Conservation (phyloP, 2,797 vertebrate species). For the Amblyopsis hoosieri region DNA sequence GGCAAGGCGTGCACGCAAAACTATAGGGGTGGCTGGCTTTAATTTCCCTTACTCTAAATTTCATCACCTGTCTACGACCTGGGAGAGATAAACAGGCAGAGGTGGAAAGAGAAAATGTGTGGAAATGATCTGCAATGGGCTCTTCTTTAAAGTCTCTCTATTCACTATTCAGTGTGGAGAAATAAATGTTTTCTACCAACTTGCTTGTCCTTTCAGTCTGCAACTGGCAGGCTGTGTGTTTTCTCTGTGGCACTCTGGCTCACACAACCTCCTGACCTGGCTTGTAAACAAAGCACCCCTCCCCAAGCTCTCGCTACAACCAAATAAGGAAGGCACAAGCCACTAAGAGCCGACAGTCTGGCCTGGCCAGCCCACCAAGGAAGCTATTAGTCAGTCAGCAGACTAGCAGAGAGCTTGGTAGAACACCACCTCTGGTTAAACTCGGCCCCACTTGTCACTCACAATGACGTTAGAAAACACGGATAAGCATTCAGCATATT, state of each 20-base stretch:
- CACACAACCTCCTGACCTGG: slow-evolving; percentile 55
- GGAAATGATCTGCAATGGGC: slow-evolving; percentile 53
- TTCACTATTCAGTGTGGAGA: slow-evolving; percentile 17
- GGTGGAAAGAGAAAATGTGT: slow-evolving; percentile 30
- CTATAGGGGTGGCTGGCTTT: slow-evolving; percentile 72
- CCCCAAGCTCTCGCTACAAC: slow-evolving; percentile 29
- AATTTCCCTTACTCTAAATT: slow-evolving; percentile 69
- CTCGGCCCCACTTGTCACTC: slow-evolving; percentile 31
- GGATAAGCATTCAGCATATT: no score
- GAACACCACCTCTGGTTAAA: slow-evolving; percentile 75
- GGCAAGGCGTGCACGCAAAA: slow-evolving; percentile 63
- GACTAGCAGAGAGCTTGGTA: slow-evolving; percentile 57
- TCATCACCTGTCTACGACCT: slow-evolving; percentile 51
- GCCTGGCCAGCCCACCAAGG: slow-evolving; percentile 62
- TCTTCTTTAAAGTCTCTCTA: slow-evolving; percentile 2
- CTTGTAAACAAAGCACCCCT: slow-evolving; percentile 62
- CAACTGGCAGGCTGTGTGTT: slow-evolving; percentile 52
- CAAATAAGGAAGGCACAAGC: slow-evolving; percentile 66
- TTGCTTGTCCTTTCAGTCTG: slow-evolving; percentile 37
- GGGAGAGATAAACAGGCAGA: slow-evolving; percentile 32
- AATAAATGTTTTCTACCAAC: slow-evolving; percentile 26
- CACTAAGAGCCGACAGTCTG: slow-evolving; percentile 60
- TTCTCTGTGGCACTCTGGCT: slow-evolving; percentile 60
- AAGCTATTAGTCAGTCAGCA: slow-evolving; percentile 68
- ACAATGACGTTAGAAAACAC: slow-evolving; percentile 24